Evolutionary conservation across 2,888 invertebrate genomes (phyloP).

Genomic region (Hartigia nigra): DNA sequence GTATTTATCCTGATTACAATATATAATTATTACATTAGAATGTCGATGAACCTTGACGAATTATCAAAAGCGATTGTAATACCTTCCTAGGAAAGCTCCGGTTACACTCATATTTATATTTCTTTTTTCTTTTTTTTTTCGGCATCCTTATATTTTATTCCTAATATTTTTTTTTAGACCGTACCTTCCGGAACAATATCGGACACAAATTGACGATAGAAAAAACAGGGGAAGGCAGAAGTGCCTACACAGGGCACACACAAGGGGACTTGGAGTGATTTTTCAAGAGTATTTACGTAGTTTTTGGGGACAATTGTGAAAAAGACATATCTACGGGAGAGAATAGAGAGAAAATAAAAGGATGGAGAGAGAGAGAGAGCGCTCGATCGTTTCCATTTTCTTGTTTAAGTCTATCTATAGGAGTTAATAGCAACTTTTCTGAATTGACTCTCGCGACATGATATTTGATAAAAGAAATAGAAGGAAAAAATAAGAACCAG

Average conservation of each 20-base stretch:
- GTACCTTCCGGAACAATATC: slow-evolving; percentile 51
- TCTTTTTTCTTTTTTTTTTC: slow-evolving; percentile 26
- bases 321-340: neutral
- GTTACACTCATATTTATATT: slow-evolving; percentile 30
- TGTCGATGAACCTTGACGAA: slow-evolving; percentile 12
- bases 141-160: slow-evolving; percentile 36
- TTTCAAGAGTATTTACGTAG: too few species aligned
- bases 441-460: neutral
- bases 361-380: neutral
- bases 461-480: neutral
- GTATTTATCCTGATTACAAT: neutral
- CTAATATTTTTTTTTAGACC: slow-evolving; percentile 40
- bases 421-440: neutral
- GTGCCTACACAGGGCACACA: slow-evolving; percentile 1
- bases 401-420: neutral
- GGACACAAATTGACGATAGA: slow-evolving; percentile 34
- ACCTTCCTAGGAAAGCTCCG: slow-evolving; percentile 44
- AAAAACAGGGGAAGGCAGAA: slow-evolving; percentile 4
- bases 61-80: slow-evolving; percentile 8
- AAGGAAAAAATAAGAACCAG: neutral
- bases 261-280: neutral
- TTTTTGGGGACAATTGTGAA: neutral
- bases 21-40: neutral
- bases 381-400: neutral
- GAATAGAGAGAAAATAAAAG: neutral